Base-by-base conservation (phyloP, 1,140 invertebrate genomes). In the Reticulitermes speratus region DNA sequence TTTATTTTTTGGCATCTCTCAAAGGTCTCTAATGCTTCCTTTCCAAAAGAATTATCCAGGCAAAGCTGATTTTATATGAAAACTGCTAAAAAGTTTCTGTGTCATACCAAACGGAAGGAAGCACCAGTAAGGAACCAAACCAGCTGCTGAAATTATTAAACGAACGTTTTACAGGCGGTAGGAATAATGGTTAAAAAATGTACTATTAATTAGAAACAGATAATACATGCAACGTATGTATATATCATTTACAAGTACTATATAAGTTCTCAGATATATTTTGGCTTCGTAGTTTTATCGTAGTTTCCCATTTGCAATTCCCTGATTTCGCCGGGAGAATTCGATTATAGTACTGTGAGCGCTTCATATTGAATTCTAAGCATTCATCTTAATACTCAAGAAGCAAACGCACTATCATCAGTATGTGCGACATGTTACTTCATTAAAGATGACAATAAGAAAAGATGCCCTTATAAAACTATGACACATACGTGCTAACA, bases 1-100 rank as follows among this genome's bases (percentile, higher is more conserved):
- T 82, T 86, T 86, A 86, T 86, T 86, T 38, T 86, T 86, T 45
- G 85, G 85, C 85, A 86, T 86, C 19, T 52, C 52, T 65, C 44
- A 45, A 30, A 30, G n/a, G 75, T 16, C 25, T 75, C 14, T 14
- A 8, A 25, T 25, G 44, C 0, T n/a, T 55, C 19, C 14, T 21
- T 44, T 75, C 12, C 21, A 44, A 65, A 32, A 30, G 2, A 86
- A 32, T 86, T 86, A 86, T 14, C 75, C 52, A 55, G 48, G 85
- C 44, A 82, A 44, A 86, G 75, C n/a, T 82, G 44, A 44, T 86
- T 82, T 65, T 44, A 19, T 1, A 52, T n/a, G 59, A 86, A 86
- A 86, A 75, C 19, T 82, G 75, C 21, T 30, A n/a, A 32, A 86
- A 82, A 82, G 32, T 69, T 44, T 82, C 69, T 55, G 85, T 69